Evolutionary conservation across 2,113 vertebrate genomes (phyloP).

Genomic region (Hippocampus barbouri): DNA sequence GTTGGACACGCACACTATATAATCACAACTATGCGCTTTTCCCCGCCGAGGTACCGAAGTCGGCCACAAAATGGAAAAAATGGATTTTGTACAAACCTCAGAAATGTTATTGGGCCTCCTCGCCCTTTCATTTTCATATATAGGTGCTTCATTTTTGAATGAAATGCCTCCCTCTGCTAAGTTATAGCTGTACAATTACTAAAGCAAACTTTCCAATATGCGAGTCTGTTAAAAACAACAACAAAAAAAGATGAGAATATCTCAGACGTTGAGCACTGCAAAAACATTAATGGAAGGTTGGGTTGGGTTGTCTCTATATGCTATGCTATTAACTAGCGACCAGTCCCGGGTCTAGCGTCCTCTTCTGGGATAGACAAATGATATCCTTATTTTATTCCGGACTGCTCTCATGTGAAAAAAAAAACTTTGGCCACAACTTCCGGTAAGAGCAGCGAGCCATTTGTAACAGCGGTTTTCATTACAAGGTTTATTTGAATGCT

Average conservation of each 20-base stretch:
- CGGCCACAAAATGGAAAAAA: constrained; percentile 16
- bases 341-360: no score
- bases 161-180: not conserved
- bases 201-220: constrained; percentile 33
- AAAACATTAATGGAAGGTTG: no score
- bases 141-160: not conserved
- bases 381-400: no score
- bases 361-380: no score
- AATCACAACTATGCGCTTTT: constrained; percentile 43
- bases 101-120: constrained; percentile 8
- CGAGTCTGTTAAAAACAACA: constrained; percentile 11
- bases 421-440: no score
- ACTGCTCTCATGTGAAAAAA: no score
- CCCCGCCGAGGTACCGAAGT: constrained; percentile 25
- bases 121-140: constrained; percentile 13
- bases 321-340: not conserved
- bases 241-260: not conserved
- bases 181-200: constrained; percentile 31
- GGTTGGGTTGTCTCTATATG: not conserved
- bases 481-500: no score
- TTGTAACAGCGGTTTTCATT: no score
- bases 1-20: constrained; percentile 39
- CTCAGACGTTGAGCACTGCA: no score
- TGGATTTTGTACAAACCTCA: constrained; percentile 15
- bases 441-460: no score